phyloP scores from a whole-genome alignment of 2,113 vertebrate species.

The Chaetorhynchus papuensis region DNA sequence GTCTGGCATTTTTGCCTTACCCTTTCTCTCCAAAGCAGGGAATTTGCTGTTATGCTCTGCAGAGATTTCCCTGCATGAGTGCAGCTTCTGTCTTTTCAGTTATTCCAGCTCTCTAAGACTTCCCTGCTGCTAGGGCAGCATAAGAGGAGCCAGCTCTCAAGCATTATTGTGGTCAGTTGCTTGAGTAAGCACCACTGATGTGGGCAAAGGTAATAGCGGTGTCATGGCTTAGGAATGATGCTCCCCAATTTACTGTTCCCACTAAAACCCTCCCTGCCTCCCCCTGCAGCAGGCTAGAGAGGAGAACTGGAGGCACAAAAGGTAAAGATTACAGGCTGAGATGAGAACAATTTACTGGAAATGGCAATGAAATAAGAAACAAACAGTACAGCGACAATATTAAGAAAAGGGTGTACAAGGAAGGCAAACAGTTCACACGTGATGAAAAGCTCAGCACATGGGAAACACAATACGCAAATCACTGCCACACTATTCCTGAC shows the following conservation, averaged over 20 bases:
- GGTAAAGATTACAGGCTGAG: not conserved
- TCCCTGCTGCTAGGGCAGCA: not conserved
- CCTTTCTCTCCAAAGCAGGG: not conserved
- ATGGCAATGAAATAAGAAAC: not conserved
- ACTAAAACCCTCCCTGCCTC: not conserved
- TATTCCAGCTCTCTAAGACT: not conserved
- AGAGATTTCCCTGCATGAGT: not conserved
- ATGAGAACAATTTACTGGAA: not conserved
- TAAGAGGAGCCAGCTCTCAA: not conserved
- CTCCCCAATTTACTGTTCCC: not conserved
- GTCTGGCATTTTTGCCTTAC: not conserved
- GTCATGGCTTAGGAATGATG: not conserved
- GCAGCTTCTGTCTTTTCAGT: not conserved
- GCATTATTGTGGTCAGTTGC: not conserved
- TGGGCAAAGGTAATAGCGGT: not conserved
- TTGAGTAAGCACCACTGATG: not conserved
- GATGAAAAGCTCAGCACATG: not conserved
- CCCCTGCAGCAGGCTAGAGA: too few relatives aligned
- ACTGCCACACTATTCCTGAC: fast-evolving
- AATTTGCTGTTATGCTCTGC: not conserved
- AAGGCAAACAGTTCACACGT: not conserved
- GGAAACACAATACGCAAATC: fast-evolving
- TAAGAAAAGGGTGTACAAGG: not conserved
- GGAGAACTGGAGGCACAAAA: not conserved
- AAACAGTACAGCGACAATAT: not conserved